Conservation (phyloP, 1,140 invertebrate species). For the Plutomurus gul region DNA sequence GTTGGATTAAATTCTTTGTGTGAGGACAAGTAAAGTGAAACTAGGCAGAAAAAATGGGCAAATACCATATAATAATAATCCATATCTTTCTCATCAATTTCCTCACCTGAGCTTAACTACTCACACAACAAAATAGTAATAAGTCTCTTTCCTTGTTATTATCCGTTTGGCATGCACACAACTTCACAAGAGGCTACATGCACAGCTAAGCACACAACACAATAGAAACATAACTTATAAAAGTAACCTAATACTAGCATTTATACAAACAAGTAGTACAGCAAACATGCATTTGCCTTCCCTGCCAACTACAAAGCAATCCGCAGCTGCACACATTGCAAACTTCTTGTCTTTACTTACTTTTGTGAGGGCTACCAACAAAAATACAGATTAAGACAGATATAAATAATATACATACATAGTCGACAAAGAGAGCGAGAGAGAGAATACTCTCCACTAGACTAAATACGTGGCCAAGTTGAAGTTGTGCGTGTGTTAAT, state of each 20-base stretch:
- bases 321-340: too few relatives aligned
- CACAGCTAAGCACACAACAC: slow-evolving; percentile 19
- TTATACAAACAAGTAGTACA: neutral
- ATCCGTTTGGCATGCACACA: neutral
- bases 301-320: too few relatives aligned
- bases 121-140: neutral
- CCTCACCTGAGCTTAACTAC: slow-evolving; percentile 6
- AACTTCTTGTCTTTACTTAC: too few relatives aligned
- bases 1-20: slow-evolving; percentile 18
- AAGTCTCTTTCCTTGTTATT: slow-evolving; percentile 24
- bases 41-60: slow-evolving; percentile 21
- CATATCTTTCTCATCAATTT: slow-evolving; percentile 27
- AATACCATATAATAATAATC: slow-evolving; percentile 26
- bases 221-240: neutral
- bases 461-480: too few relatives aligned
- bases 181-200: neutral
- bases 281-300: neutral
- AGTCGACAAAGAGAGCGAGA: too few relatives aligned
- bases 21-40: slow-evolving; percentile 8
- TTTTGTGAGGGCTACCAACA: too few relatives aligned
- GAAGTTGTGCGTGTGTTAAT: too few relatives aligned
- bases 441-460: too few relatives aligned
- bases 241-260: neutral
- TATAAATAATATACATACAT: too few relatives aligned
- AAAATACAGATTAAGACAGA: too few relatives aligned